Evolutionary conservation across 2,797 vertebrate species (phyloP).

Genomic region (Pangasius krempfi): DNA sequence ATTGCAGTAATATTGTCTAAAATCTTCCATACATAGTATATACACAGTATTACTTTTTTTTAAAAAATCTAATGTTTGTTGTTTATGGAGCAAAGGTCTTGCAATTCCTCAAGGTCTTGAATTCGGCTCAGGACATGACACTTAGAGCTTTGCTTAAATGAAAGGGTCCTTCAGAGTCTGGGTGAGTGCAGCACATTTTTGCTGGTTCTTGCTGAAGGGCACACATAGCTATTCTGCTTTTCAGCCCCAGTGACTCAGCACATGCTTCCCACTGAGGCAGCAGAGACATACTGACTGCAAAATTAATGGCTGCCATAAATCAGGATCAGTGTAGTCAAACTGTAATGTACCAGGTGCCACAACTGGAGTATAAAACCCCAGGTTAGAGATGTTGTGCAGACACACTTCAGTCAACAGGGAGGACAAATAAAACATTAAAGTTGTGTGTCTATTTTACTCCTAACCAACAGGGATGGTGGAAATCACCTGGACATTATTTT

Average conservation of each 20-base stretch:
- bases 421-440: not conserved
- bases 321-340: not conserved
- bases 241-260: slow-evolving; percentile 7
- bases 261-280: not conserved
- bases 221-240: not conserved
- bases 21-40: not conserved
- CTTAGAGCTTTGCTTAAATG: not conserved
- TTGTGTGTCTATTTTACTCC: not conserved
- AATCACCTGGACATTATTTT: not conserved
- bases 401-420: not conserved
- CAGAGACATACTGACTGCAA: not conserved
- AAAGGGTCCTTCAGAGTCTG: not conserved
- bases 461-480: not conserved
- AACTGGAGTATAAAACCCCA: not conserved
- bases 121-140: not conserved
- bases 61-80: not conserved
- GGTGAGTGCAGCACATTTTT: not conserved
- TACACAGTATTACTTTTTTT: not conserved
- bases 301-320: slow-evolving; percentile 21
- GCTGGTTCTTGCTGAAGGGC: not conserved
- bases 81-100: not conserved
- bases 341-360: not conserved
- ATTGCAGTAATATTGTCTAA: not conserved
- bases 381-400: not conserved
- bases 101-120: not conserved